Conservation (phyloP, 2,888 invertebrate genomes). For the Acanthosepion lycidas region DNA sequence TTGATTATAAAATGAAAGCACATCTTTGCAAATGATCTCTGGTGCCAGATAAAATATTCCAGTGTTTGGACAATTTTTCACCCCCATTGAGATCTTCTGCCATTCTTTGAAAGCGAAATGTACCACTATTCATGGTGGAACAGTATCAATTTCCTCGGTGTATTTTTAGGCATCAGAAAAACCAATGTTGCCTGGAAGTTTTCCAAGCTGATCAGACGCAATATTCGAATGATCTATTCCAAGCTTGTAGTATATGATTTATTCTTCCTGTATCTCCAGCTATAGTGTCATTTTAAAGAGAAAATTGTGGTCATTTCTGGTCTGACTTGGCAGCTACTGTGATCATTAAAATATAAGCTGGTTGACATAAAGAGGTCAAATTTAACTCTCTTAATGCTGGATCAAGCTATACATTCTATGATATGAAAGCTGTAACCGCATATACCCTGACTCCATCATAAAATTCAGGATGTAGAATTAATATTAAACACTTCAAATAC, state of each 20-base stretch:
- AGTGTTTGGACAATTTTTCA: neutral
- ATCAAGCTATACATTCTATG: neutral
- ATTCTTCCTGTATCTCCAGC: neutral
- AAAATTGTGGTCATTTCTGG: neutral
- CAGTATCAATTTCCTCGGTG: neutral
- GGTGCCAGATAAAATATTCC: neutral
- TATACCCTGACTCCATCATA: too few species aligned
- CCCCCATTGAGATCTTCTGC: neutral
- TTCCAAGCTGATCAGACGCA: neutral
- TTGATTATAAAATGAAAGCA: too few species aligned
- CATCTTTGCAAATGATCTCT: too few species aligned
- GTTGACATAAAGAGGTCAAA: neutral
- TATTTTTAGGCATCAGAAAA: constrained; percentile 3
- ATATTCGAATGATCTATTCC: constrained; percentile 8
- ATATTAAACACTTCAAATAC: too few species aligned
- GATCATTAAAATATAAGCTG: neutral
- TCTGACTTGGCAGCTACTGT: neutral
- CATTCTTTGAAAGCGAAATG: neutral
- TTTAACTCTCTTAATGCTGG: neutral
- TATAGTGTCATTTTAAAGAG: neutral
- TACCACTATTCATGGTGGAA: neutral
- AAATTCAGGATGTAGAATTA: too few species aligned
- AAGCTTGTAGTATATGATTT: neutral
- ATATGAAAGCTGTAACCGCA: neutral
- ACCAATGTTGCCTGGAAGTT: neutral